Base-by-base conservation (phyloP, 35 echinoderm and acorn worm genomes). In the Heliocidaris erythrogramma region DNA sequence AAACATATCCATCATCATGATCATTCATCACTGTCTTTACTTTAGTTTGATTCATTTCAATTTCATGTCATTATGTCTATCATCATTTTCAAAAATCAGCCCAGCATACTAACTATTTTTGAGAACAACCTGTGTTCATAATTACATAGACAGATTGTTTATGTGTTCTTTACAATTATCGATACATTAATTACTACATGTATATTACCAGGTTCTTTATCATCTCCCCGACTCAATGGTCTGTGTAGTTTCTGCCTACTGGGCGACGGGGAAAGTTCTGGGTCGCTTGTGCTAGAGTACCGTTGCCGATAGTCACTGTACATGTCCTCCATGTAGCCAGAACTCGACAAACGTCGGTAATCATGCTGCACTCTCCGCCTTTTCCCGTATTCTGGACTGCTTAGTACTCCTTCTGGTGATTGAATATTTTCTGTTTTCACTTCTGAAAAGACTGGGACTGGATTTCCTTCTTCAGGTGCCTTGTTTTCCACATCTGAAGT, bases 281-380 rank as follows among this genome's bases (percentile, higher is more conserved):
- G 97, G 86, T 99, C 98, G 59, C 98, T 99, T 16, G 97, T 97
- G 49, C 97, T 97, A 17, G 98, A 99, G 60, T 96, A 99, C 49
- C 98, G 97, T 85, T 97, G 98, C 94, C 95, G 92, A 91, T 97
- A 97, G 85, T 97, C 98, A 42, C 60, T 94, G 92, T 99, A 99
- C 84, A 96, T 94, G 85, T 99, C 96, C 86, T 99, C 98, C 93
- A 96, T 92, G 95, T 97, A 97, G 47, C 98, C 98, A 18, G 98
- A 97, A 95, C 98, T 99, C 47, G 98, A 99, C 47, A 99, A 94
- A 49, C 98, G 90, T 92, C 97, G 95, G 88, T 99, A 99, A 88
- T 99, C 97, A 93, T 99, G 98, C 11, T 99, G 97, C 8, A 95
- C 95, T 94, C 98, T 95, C 49, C 92, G 93, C 85, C 98, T 96